Evolutionary conservation across 92 coral and sea anemone species (phyloP).

Genomic region (Chrysogorgia sp.): DNA sequence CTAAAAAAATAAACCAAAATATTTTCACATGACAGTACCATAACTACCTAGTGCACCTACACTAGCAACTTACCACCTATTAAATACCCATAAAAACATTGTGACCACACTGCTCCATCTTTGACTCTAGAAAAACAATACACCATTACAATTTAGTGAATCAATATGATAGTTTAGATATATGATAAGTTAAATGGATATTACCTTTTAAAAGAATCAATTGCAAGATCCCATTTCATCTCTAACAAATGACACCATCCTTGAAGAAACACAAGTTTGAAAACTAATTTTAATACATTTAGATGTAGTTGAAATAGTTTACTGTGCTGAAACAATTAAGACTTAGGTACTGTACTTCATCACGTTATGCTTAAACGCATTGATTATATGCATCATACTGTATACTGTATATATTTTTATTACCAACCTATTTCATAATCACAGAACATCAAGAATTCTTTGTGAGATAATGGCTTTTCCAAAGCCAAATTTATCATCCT

Average conservation of each 20-base stretch:
- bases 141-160: background rate
- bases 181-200: background rate
- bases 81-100: constrained; percentile 90
- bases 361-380: too few relatives aligned
- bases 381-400: too few relatives aligned
- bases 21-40: background rate
- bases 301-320: too few relatives aligned
- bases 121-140: constrained; percentile 63
- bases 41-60: background rate
- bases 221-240: constrained; percentile 91
- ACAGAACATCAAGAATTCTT: constrained; percentile 92
- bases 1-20: constrained; percentile 30
- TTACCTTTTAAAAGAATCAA: constrained; percentile 85
- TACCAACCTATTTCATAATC: constrained; percentile 92
- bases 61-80: constrained; percentile 74
- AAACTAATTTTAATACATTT: too few relatives aligned
- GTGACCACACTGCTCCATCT: constrained; percentile 96
- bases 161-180: too few relatives aligned
- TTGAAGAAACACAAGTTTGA: too few relatives aligned
- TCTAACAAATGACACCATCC: constrained; percentile 97
- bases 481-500: constrained; percentile 85
- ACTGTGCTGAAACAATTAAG: too few relatives aligned
- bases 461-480: constrained; percentile 79
- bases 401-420: too few relatives aligned
- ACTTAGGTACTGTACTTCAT: too few relatives aligned